Conservation (phyloP, 2,113 vertebrate species). For the Eurypyga helias region DNA sequence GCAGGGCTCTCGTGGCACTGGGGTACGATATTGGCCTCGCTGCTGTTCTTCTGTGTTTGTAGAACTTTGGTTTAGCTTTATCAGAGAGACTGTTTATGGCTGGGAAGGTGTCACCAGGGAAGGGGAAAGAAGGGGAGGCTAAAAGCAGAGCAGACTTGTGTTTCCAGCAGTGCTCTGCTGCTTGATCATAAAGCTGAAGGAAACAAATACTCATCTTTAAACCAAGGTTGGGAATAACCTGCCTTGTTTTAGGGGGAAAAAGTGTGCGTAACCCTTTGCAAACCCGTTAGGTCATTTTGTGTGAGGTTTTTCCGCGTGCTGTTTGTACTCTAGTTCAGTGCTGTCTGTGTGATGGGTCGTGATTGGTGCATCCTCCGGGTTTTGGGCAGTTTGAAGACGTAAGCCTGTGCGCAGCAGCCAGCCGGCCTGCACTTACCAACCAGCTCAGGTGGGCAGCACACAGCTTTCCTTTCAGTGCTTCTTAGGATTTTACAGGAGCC, state of each 20-base stretch:
- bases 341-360: not conserved
- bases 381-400: not conserved
- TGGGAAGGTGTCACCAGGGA: not conserved
- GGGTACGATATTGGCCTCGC: not conserved
- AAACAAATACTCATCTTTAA: not conserved
- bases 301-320: rapidly evolving
- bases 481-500: not conserved
- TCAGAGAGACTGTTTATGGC: not conserved
- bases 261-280: not conserved
- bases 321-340: not conserved
- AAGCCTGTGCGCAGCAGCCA: not conserved
- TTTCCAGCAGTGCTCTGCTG: not conserved
- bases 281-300: not conserved
- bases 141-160: not conserved
- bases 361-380: not conserved
- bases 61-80: not conserved
- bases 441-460: not conserved
- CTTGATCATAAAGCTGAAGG: not conserved
- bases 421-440: not conserved
- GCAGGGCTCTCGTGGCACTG: not conserved
- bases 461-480: not conserved
- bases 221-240: not conserved
- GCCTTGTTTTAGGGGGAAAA: not conserved
- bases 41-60: not conserved
- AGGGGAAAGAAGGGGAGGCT: not conserved